Evolutionary conservation across 2,797 vertebrate species (phyloP).

Genomic region (Hephaestus fuliginosus): DNA sequence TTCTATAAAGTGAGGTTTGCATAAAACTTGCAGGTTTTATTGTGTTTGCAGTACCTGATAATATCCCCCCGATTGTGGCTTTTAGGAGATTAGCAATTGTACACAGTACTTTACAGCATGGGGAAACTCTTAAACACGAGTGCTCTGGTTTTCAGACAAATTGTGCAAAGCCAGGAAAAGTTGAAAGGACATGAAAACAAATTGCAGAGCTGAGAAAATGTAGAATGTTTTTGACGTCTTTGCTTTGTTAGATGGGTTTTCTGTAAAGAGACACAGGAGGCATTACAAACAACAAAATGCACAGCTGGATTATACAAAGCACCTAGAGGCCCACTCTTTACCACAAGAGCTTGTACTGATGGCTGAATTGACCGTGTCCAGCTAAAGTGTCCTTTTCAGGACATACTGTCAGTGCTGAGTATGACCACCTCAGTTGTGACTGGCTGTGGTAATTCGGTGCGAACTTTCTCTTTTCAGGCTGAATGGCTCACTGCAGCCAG

Average conservation of each 20-base stretch:
- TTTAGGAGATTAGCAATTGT: neutral
- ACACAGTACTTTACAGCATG: neutral
- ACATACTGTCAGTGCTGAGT: neutral
- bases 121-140: neutral
- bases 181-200: neutral
- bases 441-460: neutral
- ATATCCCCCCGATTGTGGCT: neutral
- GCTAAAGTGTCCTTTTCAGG: neutral
- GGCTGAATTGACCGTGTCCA: neutral
- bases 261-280: neutral
- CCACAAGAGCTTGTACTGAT: neutral
- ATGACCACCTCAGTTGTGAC: neutral
- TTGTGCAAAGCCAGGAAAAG: neutral
- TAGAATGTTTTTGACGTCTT: neutral
- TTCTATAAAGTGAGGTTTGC: neutral
- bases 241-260: neutral
- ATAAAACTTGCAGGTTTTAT: neutral
- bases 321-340: neutral
- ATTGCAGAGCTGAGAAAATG: neutral
- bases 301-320: neutral
- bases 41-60: neutral
- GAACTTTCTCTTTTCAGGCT: slow-evolving; percentile 20
- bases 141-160: neutral
- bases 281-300: neutral
- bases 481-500: slow-evolving; percentile 8